A percentile compares a stretch with the other conserved stretches of the same genome.
These are phyloP conservation scores for Drosophila mimica DNA, from an alignment of 2,888 invertebrate genomes.

Conservation along the genomic window DNA sequence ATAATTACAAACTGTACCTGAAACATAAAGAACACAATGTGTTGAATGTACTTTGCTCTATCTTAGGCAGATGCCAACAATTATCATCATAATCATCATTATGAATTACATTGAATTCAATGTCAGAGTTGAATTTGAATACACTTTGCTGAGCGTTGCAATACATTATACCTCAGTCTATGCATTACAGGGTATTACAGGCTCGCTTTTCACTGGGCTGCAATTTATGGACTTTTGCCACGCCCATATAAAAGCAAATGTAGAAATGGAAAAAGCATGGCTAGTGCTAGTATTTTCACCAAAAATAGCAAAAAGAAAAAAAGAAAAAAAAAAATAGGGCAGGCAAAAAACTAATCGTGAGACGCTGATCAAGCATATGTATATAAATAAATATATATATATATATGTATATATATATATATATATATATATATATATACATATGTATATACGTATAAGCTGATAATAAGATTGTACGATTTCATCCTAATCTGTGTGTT, in stretches of 20 bases:
- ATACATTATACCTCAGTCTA: not conserved
- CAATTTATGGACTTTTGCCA: conserved; percentile 8
- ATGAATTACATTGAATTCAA: conserved; percentile 3
- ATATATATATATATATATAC: too few species aligned
- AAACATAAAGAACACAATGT: not conserved
- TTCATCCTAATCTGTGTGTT: too few species aligned
- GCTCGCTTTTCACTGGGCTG: not conserved
- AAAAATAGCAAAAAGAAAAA: too few species aligned
- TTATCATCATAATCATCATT: conserved; percentile 1
- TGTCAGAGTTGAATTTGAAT: not conserved
- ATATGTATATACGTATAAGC: not conserved
- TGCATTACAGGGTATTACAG: not conserved
- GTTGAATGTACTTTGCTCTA: not conserved
- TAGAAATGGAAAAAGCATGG: too few species aligned
- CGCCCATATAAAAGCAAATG: conserved; percentile 4
- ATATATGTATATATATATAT: too few species aligned
- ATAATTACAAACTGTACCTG: not conserved
- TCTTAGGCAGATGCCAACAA: not conserved
- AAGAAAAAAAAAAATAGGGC: not conserved
- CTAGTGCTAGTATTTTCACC: not conserved
- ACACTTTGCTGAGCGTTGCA: conserved; percentile 8
- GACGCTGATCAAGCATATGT: not conserved
- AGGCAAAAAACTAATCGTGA: not conserved
- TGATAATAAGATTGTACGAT: too few species aligned
- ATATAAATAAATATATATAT: too few species aligned